phyloP scores from a whole-genome alignment of 2,113 vertebrate genomes.

The Telmatochromis sp. region DNA sequence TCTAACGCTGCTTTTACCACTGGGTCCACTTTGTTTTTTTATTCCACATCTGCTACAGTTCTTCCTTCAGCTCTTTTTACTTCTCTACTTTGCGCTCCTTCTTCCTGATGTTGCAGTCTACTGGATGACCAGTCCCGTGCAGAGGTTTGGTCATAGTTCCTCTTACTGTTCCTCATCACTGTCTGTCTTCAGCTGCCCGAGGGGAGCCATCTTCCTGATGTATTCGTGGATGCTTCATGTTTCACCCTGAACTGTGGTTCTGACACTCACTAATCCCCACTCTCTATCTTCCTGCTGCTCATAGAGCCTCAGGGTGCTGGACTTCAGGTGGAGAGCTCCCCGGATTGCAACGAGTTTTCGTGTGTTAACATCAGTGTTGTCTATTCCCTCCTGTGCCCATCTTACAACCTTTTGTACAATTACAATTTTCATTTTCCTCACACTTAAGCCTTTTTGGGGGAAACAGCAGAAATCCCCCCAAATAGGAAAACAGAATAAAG shows the following conservation, averaged over 20 bases:
- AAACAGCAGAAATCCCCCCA: neutral
- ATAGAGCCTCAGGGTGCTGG: neutral
- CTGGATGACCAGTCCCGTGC: neutral
- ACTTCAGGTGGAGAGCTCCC: neutral
- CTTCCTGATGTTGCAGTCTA: neutral
- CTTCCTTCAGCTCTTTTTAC: rapidly evolving
- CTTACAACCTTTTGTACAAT: neutral
- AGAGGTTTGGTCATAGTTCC: neutral
- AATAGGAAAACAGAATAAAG: neutral
- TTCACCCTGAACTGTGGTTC: neutral
- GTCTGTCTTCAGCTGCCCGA: neutral
- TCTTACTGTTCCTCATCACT: neutral
- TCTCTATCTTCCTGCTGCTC: neutral
- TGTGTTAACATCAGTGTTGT: neutral
- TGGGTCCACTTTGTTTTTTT: neutral
- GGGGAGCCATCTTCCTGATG: neutral
- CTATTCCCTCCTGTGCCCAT: neutral
- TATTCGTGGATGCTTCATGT: neutral
- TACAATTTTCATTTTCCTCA: neutral
- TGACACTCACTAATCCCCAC: neutral
- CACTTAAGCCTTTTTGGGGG: neutral
- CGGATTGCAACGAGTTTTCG: rapidly evolving
- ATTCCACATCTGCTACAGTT: neutral
- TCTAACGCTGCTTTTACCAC: neutral
- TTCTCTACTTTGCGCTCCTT: neutral